These are phyloP conservation scores for Apostichopus leukothele DNA, from an alignment of 53 echinoderm and acorn worm genomes.

Conservation along the genomic window DNA sequence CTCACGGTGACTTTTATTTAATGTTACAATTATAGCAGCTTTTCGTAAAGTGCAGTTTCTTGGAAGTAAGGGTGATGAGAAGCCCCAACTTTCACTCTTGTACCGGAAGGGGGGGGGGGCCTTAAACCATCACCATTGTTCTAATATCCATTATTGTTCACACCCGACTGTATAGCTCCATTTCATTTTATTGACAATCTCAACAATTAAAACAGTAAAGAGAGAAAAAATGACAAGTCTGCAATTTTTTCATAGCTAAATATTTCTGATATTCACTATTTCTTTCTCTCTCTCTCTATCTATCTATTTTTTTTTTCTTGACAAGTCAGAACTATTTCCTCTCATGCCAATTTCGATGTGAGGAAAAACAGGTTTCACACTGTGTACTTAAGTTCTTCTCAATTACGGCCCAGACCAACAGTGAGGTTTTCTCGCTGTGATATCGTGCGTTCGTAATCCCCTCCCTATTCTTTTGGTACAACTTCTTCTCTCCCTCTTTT, in stretches of 20 bases:
- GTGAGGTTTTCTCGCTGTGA: constrained; percentile 31
- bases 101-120: no score
- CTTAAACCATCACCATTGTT: no score
- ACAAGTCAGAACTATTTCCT: background rate
- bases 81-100: no score
- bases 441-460: background rate
- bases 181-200: no score
- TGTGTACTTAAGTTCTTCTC: constrained; percentile 32
- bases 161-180: no score
- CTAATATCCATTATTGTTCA: no score
- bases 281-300: no score
- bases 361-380: constrained; percentile 35
- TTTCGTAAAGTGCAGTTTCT: no score
- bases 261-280: background rate
- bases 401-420: constrained; percentile 33
- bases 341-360: background rate
- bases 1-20: no score
- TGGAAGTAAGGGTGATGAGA: no score
- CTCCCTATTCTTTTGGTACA: background rate
- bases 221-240: background rate
- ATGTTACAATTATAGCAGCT: no score
- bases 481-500: background rate
- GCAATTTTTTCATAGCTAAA: background rate
- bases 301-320: background rate
- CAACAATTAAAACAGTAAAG: no score